These are phyloP conservation scores for Drosophila crucigera DNA, from an alignment of 2,888 invertebrate genomes.

Conservation along the genomic window DNA sequence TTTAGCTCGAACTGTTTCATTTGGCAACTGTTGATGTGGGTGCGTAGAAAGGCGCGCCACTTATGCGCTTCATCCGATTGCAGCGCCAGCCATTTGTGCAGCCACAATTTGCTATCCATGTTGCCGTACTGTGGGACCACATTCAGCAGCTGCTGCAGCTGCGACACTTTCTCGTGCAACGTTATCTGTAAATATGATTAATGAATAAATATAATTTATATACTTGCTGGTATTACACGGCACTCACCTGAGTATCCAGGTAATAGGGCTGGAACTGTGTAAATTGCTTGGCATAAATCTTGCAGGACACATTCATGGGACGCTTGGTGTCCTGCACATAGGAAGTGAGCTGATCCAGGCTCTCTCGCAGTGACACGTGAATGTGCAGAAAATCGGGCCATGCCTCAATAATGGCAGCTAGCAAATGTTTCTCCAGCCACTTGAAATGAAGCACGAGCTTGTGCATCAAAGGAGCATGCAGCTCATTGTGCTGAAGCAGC, in stretches of 20 bases:
- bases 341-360: constrained; percentile 59
- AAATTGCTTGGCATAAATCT: constrained; percentile 80
- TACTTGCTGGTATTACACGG: background rate
- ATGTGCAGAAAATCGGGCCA: constrained; percentile 15
- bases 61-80: constrained; percentile 67
- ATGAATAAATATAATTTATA: background rate
- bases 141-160: constrained; percentile 67
- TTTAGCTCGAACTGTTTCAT: constrained; percentile 54
- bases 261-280: constrained; percentile 82
- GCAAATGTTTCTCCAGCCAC: constrained; percentile 90
- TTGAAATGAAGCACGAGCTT: constrained; percentile 89
- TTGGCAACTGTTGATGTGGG: constrained; percentile 22
- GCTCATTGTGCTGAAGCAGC: constrained; percentile 78
- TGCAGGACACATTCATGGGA: constrained; percentile 78
- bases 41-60: constrained; percentile 52
- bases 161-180: constrained; percentile 54
- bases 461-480: constrained; percentile 87
- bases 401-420: constrained; percentile 73
- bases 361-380: constrained; percentile 48
- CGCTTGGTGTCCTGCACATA: constrained; percentile 73
- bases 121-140: constrained; percentile 80
- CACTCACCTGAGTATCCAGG: constrained; percentile 71
- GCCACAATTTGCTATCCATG: constrained; percentile 63
- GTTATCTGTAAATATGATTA: constrained; percentile 51
- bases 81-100: constrained; percentile 71